Base-by-base conservation (phyloP, 1,140 invertebrate species). In the Drosophila murphyi region DNA sequence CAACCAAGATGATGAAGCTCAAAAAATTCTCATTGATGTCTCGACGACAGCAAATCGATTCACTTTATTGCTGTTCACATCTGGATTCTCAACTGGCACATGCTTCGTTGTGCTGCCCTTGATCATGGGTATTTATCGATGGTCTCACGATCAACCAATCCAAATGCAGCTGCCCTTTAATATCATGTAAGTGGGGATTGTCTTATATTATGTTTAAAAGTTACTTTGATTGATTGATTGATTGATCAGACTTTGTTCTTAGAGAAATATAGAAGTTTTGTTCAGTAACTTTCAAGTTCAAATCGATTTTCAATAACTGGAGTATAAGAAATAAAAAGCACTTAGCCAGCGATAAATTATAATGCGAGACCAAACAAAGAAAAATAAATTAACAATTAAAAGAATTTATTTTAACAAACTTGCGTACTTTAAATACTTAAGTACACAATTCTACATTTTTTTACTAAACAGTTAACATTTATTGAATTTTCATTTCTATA, bases 141-240 rank as follows among this genome's bases (percentile, higher is more conserved):
- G 74, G 72, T 28, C 57, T 4, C 2, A 28, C 4, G 45, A 64
- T 2, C 10, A 82, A 34, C 75, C 78, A 0, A 78, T 72, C 0
- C 62, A 74, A 31, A 31, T 90, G 39, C 68, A 76, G 20, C 32
- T 90, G 47, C 86, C 86, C 12, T 90, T 90, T 28, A 90, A 90
- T 20, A 80, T 90, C 7, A 72, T 76, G 86, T 89, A 50, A 89
- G 85, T 81, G 34, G n/a, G 29, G 1, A 51, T 6, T 28, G 5
- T 29, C 31, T 3, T 7, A 41, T 41, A 20, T 20, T 20, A 20
- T 1, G 20, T 20, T 20, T 20, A 20, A 20, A 20, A 20, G 20
- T 20, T 20, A 20, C 0, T 20, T 20, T 20, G 20, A 20, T 20
- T 20, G 20, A 20, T 20, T 20, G 20, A 20, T 20, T 20, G 20